phyloP scores from a whole-genome alignment of 2,888 invertebrate species.

The Melanargia galathea region DNA sequence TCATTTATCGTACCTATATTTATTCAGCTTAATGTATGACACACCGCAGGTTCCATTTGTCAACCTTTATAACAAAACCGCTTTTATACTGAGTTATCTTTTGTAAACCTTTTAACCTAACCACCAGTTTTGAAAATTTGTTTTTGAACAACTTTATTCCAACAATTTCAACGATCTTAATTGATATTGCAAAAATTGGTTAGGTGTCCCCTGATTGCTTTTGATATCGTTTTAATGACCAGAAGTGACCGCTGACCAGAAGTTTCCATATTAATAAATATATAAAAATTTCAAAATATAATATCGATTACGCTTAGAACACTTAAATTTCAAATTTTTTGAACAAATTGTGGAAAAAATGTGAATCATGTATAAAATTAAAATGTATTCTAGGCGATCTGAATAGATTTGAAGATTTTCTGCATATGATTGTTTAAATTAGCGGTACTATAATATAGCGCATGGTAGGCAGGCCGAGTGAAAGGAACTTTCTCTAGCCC shows the following conservation, averaged over 20 bases:
- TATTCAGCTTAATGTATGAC: background rate
- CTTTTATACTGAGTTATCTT: conserved; percentile 26
- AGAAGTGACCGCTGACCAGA: background rate
- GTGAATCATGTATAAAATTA: no score
- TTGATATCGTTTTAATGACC: background rate
- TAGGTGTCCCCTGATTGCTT: background rate
- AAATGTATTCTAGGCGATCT: background rate
- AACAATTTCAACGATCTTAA: conserved; percentile 1
- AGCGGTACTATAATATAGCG: conserved; percentile 55
- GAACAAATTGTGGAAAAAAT: no score
- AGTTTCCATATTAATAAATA: background rate
- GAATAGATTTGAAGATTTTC: conserved; percentile 35
- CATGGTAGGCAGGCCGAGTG: conserved; percentile 63
- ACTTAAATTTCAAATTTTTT: no score
- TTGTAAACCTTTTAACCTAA: conserved; percentile 22
- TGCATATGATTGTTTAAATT: conserved; percentile 70
- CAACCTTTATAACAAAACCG: conserved; percentile 43
- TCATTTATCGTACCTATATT: background rate
- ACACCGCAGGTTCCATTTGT: background rate
- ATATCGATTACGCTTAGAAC: background rate
- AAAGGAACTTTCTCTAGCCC: conserved; percentile 81
- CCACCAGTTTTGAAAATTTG: conserved; percentile 23
- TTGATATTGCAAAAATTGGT: background rate
- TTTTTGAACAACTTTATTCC: conserved; percentile 2
- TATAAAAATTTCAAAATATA: background rate